Percentiles rank a stretch among this genome's conserved stretches.
Conservation (phyloP, 2,113 vertebrate genomes). For the Pelmatolapia mariae region DNA sequence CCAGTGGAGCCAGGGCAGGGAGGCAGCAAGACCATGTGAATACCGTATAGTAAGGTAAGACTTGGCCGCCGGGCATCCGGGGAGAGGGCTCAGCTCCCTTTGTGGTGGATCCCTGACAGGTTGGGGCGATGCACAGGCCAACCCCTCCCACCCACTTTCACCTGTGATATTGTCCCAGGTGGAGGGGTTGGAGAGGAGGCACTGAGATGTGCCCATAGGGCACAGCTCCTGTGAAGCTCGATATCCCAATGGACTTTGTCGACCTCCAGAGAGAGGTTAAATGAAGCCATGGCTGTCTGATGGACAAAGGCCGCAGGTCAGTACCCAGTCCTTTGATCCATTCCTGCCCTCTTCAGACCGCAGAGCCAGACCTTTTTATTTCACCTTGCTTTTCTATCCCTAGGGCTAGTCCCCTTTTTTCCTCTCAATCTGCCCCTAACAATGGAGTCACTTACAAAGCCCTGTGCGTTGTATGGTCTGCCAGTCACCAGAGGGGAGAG, state of each 20-base stretch:
- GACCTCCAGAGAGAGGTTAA: constrained; percentile 70
- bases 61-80: constrained; percentile 58
- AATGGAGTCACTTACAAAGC: constrained; percentile 81
- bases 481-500: constrained; percentile 72
- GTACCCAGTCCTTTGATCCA: constrained; percentile 70
- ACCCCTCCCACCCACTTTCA: constrained; percentile 70
- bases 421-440: constrained; percentile 70
- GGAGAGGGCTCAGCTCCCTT: constrained; percentile 55
- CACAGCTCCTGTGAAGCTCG: constrained; percentile 61
- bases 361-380: constrained; percentile 70
- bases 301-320: constrained; percentile 75
- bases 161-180: constrained; percentile 66
- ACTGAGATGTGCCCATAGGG: constrained; percentile 62
- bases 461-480: constrained; percentile 66
- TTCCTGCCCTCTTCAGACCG: constrained; percentile 67
- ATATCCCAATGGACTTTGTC: constrained; percentile 65
- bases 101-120: constrained; percentile 66
- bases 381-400: constrained; percentile 67
- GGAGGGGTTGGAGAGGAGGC: constrained; percentile 46
- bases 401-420: constrained; percentile 63
- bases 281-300: constrained; percentile 70
- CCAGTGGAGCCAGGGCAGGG: constrained; percentile 39
- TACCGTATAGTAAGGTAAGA: constrained; percentile 58
- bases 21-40: constrained; percentile 53
- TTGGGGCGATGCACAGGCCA: constrained; percentile 51